Base-by-base conservation (phyloP, 92 coral and sea anemone species). In the Actinostola sp. region DNA sequence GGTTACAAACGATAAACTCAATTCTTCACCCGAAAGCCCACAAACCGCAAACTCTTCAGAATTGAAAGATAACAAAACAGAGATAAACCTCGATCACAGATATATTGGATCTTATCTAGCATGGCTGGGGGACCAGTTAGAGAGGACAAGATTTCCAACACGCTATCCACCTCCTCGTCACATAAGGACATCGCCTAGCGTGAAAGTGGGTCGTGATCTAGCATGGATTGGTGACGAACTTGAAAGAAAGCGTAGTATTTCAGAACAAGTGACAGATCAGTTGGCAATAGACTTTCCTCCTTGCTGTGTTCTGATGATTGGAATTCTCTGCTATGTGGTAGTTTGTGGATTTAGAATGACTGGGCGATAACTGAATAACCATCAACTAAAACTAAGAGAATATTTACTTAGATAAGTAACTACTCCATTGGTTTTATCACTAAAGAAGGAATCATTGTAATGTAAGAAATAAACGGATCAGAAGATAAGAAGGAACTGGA, bases 101-200 rank as follows among this genome's bases (percentile, higher is more conserved):
- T 72, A 74, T 42, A 72, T 71, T 61, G 84, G 78, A 19, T 49
- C 62, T 32, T 50, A 61, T 36, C 59, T 79, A 50, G 77, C 84
- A 23, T 76, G 83, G 83, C 53, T 83, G 31, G 88, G 88, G 12
- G 88, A 83, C 24, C 65, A 76, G 46, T 61, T 83, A 36, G 88
- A 83, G 19, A 25, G 10, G 11, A 19, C 56, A 43, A 67, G 43
- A 28, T 38, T 53, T 27, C 32, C 36, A 29, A 36, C 31, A 51
- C 70, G 11, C 20, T 7, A 44, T 32, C 53, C 50, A 3, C 70
- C 70, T 10, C 36, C 70, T 4, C 70, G 21, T 8, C 52, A 26
- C 38, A 8, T 27, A 41, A 13, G 46, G 34, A 27, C 53, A 6
- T 20, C 3, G 2, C 53, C 70, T 0, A 1, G 17, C 15, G 34